Percentiles rank a stretch among this genome's conserved stretches.
Evolutionary conservation across 2,888 invertebrate genomes (phyloP).

Genomic region (Clostera curtula): DNA sequence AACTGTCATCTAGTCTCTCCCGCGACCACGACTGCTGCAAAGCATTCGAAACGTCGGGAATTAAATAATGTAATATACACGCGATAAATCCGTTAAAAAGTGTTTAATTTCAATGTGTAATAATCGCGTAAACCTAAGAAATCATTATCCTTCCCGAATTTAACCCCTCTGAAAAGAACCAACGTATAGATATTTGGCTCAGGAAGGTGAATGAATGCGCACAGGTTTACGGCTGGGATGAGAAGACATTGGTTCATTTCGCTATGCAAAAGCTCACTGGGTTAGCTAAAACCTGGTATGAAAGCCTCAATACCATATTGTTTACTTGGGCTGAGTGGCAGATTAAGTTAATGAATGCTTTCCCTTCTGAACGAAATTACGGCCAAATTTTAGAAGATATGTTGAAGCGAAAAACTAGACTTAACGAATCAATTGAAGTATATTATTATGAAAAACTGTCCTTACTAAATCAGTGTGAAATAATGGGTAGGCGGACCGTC

Average conservation of each 20-base stretch:
- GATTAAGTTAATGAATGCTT: slow-evolving; percentile 1
- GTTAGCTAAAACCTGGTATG: slow-evolving; percentile 5
- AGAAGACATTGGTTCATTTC: slow-evolving; percentile 2
- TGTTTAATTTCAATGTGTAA: too few species aligned
- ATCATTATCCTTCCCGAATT: slow-evolving; percentile 5
- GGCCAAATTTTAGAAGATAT: slow-evolving; percentile 6
- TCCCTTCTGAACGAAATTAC: slow-evolving; percentile 5
- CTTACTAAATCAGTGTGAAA: slow-evolving; percentile 2
- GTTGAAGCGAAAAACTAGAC: slow-evolving; percentile 6
- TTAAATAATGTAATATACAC: too few species aligned
- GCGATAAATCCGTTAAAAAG: too few species aligned
- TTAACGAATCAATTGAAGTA: slow-evolving; percentile 2
- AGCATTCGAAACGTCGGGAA: too few species aligned
- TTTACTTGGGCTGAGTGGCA: slow-evolving; percentile 6
- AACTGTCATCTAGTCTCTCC: too few species aligned
- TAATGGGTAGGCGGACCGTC: slow-evolving; percentile 1
- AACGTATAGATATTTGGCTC: slow-evolving; percentile 3
- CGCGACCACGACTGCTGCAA: too few species aligned
- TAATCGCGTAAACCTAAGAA: too few species aligned
- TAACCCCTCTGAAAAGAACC: slow-evolving; percentile 4
- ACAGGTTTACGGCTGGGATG: slow-evolving; percentile 5
- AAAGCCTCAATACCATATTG: slow-evolving; percentile 1
- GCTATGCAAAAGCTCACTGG: slow-evolving; percentile 4
- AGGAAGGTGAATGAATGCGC: slow-evolving; percentile 5
- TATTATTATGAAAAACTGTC: slow-evolving; percentile 7